Base-by-base conservation (phyloP, 2,797 vertebrate species). In the Odontamblyopus rebecca region DNA sequence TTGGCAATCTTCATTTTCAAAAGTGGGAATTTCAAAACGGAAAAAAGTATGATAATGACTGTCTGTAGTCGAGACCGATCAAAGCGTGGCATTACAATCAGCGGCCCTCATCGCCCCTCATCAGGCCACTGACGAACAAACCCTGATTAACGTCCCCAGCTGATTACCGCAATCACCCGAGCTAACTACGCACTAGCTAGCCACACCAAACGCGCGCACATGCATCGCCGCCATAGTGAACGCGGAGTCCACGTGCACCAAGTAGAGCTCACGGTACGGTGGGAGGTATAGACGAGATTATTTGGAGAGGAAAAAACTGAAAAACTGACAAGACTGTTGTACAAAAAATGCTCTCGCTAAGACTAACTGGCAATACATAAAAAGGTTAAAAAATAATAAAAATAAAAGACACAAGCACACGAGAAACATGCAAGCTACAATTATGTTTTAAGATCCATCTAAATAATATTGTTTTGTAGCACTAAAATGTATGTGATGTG, bases 141-240 rank as follows among this genome's bases (percentile, higher is more conserved):
- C 90, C 90, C 93, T 95, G 94, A 94, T 94, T 95, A 95, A 90
- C 90, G 91, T 85, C 85, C 89, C 74, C 77, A 92, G 92, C 91
- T 95, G 94, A 95, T 94, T 94, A 92, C 91, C 83, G 93, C 92
- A 94, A 95, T 94, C 93, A 95, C 90, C 86, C 86, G 50, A 71
- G 80, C 79, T 84, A 85, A 88, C 86, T 74, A 73, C 70, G 75
- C 85, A 82, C 85, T 70, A 75, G 85, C 86, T 85, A 86, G 80
- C 86, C 80, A 30, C 79, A 73, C 80, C 67, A 71, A 65, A 32
- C 56, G 9, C 75, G 61, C 70, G 61, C 70, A 68, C 67, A 30
- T 68, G 73, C 82, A 71, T 73, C 15, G 41, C 41, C 15, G 26
- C 27, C 69, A 72, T 53, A 62, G 61, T 16, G 19, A 83, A 72